Evolutionary conservation across 2,797 vertebrate genomes (phyloP).

Genomic region (Lacerta viridis): DNA sequence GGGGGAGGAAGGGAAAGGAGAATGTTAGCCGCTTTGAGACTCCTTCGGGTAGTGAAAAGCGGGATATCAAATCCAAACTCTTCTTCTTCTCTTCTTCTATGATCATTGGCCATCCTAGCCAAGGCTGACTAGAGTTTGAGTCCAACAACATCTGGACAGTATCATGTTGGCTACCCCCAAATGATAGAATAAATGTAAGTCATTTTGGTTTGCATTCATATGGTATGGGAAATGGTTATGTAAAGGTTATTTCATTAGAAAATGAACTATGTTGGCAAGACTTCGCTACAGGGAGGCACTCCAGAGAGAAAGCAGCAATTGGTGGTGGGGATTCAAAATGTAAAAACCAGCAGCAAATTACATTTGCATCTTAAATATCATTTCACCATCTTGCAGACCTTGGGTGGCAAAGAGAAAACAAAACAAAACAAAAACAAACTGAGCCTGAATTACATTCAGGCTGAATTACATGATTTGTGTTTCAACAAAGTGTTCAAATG

Average conservation of each 20-base stretch:
- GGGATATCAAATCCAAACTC: too few relatives aligned
- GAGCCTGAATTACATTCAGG: background rate
- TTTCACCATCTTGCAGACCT: background rate
- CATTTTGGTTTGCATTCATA: background rate
- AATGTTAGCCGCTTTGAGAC: too few relatives aligned
- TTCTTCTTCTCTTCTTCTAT: too few relatives aligned
- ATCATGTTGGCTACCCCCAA: too few relatives aligned
- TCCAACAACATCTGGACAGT: too few relatives aligned
- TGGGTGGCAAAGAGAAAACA: background rate
- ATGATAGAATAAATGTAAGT: background rate
- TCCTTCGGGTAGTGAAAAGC: too few relatives aligned
- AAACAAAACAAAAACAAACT: background rate
- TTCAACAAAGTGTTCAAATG: background rate
- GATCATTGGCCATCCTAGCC: too few relatives aligned
- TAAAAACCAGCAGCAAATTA: background rate
- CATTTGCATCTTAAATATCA: background rate
- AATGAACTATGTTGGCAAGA: too few relatives aligned
- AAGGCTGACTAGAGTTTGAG: too few relatives aligned
- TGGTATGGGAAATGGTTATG: background rate
- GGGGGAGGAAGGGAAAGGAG: too few relatives aligned
- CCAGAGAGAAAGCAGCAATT: background rate
- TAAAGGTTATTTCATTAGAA: background rate
- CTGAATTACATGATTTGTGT: background rate
- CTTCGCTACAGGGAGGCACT: background rate
- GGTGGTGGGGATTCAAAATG: background rate